These are phyloP conservation scores for Balearica regulorum DNA, from an alignment of 2,797 vertebrate species.

Conservation along the genomic window DNA sequence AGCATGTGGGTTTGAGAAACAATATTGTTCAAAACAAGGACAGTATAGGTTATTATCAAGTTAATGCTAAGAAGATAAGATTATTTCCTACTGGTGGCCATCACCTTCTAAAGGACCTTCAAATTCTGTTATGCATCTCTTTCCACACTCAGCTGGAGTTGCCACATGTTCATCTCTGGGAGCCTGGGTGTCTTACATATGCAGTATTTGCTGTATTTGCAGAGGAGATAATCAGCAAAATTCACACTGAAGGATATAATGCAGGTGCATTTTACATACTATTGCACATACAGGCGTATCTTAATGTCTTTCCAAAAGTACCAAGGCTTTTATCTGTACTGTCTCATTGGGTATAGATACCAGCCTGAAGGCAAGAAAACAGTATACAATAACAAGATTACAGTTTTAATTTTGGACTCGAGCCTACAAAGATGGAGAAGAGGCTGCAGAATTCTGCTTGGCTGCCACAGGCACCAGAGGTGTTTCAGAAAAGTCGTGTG, in stretches of 20 bases:
- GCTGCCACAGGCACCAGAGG: neutral
- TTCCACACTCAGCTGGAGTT: neutral
- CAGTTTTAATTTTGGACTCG: neutral
- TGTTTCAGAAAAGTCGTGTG: neutral
- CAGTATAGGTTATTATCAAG: neutral
- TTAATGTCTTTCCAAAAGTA: neutral
- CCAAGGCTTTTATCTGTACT: neutral
- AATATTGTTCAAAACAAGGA: neutral
- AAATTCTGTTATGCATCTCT: neutral
- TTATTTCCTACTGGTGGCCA: neutral
- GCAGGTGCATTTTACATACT: neutral
- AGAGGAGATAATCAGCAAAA: neutral
- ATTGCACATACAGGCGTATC: neutral
- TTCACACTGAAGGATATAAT: neutral
- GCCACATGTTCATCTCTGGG: neutral
- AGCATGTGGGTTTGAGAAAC: neutral
- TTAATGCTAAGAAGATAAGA: neutral
- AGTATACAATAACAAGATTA: neutral
- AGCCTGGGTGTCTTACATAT: neutral
- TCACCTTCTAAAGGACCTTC: neutral
- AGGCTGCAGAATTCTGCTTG: neutral
- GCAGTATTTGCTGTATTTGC: neutral
- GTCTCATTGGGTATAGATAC: neutral
- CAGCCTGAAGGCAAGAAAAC: neutral
- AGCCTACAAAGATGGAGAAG: neutral